Evolutionary conservation across 1,140 invertebrate species (phyloP), one percentile per base, ranked within the genome.

Genomic region (Heliconius eleuchia): DNA sequence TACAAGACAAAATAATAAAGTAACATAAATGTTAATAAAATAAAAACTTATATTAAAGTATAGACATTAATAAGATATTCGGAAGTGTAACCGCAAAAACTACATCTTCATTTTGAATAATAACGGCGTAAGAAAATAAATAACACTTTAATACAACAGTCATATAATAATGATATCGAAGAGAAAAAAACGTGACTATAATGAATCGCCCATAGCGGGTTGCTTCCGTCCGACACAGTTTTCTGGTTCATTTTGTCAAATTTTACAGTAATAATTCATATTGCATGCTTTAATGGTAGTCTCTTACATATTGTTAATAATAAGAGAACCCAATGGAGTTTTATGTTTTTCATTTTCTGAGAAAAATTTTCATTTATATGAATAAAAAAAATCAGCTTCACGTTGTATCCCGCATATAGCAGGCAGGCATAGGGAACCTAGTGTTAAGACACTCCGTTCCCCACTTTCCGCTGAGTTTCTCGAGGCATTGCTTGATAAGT

Each of bases 51-150:
- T 83, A 89, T 89, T 87, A 86, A 83, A 88, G 72, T 77, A 82
- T 80, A 83, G 83, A 85, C 79, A 82, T 84, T 84, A 87, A 90
- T 66, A 87, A 89, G 88, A 52, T 83, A 80, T 85, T 87, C 82
- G 84, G 77, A 84, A 86, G 77, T 83, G 77, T 80, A 83, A 83
- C 78, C 81, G 80, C 86, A 92, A 91, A 92, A 92, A 91, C 84
- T 85, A 87, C 87, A 85, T 87, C 85, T 89, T 90, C 89, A 91
- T 88, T 87, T 86, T 82, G 82, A 83, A 85, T 86, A 87, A 89
- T 91, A 90, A 89, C 84, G 88, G 80, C 80, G 83, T 86, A 87
- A 85, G 84, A 89, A 90, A 89, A 90, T 87, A 89, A 90, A 90
- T 89, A 89, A 85, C 82, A 86, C 86, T 86, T 88, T 88, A 82